Base-by-base conservation (phyloP, 2,888 invertebrate species). In the Julus scandinavius region DNA sequence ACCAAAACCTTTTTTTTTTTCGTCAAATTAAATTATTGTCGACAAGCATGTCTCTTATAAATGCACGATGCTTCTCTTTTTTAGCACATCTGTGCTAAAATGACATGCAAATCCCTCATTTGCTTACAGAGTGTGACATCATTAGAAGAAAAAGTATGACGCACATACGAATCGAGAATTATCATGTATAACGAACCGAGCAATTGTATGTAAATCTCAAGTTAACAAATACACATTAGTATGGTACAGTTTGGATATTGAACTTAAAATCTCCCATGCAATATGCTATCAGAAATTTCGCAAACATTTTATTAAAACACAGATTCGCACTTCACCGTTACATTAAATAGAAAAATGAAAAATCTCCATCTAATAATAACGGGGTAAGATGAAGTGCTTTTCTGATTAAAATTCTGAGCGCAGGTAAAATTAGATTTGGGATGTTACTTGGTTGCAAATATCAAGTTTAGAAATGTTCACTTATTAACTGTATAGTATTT, bases 11-110 rank as follows among this genome's bases (percentile, higher is more conserved):
- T 63, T 63, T 63, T 17, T 17, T 63, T 63, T 63, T 17, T n/a
- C 7, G 1, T 17, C 63, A 6, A 63, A n/a, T 6, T 3, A 6
- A 63, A n/a, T 63, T 63, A 20, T n/a, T 63, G 63, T 17, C 63
- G 63, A 63, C 63, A 63, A 20, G 20, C n/a, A 63, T 63, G 63
- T 63, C 63, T 63, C 4, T 7, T n/a, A 63, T 63, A 17, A 63
- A n/a, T 17, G 4, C 17, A n/a, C 54, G 54, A 15, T 54, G 15
- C 17, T 54, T 54, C 0, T 54, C 0, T n/a, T 63, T 63, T 63
- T 63, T n/a, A 63, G 63, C n/a, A 63, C 63, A 63, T 63, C n/a
- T 63, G 63, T 63, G 63, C 63, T n/a, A 63, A n/a, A 63, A n/a
- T 63, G 13, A 7, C 63, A n/a, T n/a, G 63, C 63, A 63, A 63